phyloP scores from a whole-genome alignment of 2,797 vertebrate genomes.

The Protosalanx chinensis region DNA sequence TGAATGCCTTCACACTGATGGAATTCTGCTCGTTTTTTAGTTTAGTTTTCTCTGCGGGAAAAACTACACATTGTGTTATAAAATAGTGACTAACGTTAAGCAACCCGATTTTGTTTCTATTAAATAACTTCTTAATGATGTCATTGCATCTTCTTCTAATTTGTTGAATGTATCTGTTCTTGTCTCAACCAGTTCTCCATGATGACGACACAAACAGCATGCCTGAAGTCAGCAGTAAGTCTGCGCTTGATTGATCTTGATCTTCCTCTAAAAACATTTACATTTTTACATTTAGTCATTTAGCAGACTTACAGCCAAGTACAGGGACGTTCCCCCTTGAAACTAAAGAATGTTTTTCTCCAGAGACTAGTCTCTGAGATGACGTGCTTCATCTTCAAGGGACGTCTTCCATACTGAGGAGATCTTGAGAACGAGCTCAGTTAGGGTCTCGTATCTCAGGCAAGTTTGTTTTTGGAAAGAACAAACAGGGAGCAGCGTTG shows the following conservation, averaged over 20 bases:
- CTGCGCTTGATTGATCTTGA: too few species aligned
- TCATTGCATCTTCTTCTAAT: not conserved
- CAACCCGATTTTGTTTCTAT: too few species aligned
- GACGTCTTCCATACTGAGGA: too few species aligned
- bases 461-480: too few species aligned
- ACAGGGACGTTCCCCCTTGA: too few species aligned
- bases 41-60: not conserved
- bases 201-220: constrained; percentile 58
- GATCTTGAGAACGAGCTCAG: too few species aligned
- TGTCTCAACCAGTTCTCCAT: constrained; percentile 35
- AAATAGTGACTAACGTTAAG: not conserved
- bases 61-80: not conserved
- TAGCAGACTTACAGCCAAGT: too few species aligned
- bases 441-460: too few species aligned
- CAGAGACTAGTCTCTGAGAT: not conserved
- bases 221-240: constrained; percentile 59
- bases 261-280: too few species aligned
- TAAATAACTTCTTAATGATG: not conserved
- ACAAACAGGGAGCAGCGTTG: too few species aligned
- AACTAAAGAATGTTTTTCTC: too few species aligned
- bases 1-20: not conserved
- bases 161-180: not conserved
- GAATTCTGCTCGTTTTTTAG: not conserved
- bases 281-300: too few species aligned
- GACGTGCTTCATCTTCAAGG: not conserved